phyloP scores from a whole-genome alignment of 2,888 invertebrate species.

The Athalia rosae region DNA sequence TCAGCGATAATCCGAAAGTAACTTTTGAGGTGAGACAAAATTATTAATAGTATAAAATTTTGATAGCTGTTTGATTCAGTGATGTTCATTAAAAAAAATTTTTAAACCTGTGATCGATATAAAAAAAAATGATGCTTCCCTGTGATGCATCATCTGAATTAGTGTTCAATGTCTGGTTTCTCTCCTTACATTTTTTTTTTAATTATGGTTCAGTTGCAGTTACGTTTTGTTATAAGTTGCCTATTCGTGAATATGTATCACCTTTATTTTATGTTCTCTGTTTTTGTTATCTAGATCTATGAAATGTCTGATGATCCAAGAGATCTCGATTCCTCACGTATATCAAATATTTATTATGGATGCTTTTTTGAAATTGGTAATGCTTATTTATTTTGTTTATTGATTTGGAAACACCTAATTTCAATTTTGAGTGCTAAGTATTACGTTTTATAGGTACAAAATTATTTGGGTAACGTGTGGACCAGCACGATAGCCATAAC shows the following conservation, averaged over 20 bases:
- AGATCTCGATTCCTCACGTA: constrained; percentile 26
- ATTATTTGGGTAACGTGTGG: constrained; percentile 83
- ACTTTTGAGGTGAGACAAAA: constrained; percentile 67
- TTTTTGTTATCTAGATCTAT: constrained; percentile 32
- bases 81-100: not conserved
- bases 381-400: constrained; percentile 15
- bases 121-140: too few relatives aligned
- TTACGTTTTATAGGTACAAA: constrained; percentile 73
- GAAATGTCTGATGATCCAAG: constrained; percentile 14
- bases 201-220: too few relatives aligned
- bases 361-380: constrained; percentile 32
- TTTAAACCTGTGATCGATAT: not conserved
- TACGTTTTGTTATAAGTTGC: not conserved
- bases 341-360: constrained; percentile 6
- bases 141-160: too few relatives aligned
- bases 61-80: not conserved
- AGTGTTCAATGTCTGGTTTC: not conserved
- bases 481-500: constrained; percentile 82
- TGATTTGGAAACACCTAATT: not conserved
- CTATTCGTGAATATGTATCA: not conserved
- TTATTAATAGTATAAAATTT: not conserved
- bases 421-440: constrained; percentile 17
- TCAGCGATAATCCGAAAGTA: constrained; percentile 77
- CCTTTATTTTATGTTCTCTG: constrained; percentile 4
- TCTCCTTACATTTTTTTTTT: too few relatives aligned